Percentiles rank a stretch among this genome's conserved stretches.
phyloP scores from a whole-genome alignment of 2,797 vertebrate species.

The Morelia viridis region DNA sequence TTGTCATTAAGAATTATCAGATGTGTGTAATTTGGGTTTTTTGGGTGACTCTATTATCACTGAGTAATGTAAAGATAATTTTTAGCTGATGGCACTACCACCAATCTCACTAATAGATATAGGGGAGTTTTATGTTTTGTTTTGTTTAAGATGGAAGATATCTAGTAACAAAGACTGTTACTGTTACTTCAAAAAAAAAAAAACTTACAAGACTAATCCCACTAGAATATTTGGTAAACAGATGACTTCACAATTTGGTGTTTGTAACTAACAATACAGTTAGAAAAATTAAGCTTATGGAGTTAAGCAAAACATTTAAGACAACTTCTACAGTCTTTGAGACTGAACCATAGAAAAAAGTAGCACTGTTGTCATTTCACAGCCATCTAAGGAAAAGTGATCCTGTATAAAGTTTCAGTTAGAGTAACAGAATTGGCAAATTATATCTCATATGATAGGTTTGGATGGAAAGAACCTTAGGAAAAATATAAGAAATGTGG shows the following conservation, averaged over 20 bases:
- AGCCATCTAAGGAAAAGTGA: neutral
- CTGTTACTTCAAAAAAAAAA: neutral
- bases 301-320: neutral
- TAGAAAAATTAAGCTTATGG: neutral
- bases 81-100: accelerated
- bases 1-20: neutral
- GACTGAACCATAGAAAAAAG: neutral
- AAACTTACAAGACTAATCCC: neutral
- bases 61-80: conserved; percentile 5
- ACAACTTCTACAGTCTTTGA: neutral
- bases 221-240: neutral
- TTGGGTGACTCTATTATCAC: neutral
- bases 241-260: neutral
- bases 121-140: neutral
- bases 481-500: neutral
- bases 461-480: too few relatives aligned
- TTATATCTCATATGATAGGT: neutral
- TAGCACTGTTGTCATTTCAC: neutral
- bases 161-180: neutral
- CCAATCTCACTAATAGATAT: neutral
- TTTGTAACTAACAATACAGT: neutral
- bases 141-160: neutral
- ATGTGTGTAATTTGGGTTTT: neutral
- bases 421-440: neutral
- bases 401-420: neutral